Percentiles rank a stretch among this genome's conserved stretches.
phyloP scores from a whole-genome alignment of 2,888 invertebrate genomes.

The Slavum lentiscoides region DNA sequence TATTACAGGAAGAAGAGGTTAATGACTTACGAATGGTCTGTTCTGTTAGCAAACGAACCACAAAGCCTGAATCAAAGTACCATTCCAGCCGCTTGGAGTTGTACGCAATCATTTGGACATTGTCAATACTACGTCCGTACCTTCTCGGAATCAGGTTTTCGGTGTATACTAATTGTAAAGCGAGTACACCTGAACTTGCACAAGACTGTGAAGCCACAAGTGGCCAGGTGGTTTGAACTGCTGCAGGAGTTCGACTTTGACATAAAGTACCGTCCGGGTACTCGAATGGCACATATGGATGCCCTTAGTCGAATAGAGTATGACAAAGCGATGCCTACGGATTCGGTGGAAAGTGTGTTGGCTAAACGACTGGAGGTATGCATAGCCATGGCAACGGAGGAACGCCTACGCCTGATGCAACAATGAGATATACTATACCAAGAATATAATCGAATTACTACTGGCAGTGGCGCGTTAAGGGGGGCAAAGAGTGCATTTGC shows the following conservation, averaged over 20 bases:
- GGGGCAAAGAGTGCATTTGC: no score
- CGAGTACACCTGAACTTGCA: neutral
- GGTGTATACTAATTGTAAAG: neutral
- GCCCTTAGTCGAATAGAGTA: no score
- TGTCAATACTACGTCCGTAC: constrained; percentile 7
- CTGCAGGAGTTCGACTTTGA: constrained; percentile 8
- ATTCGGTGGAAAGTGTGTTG: no score
- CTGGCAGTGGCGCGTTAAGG: no score
- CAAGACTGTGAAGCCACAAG: constrained; percentile 1
- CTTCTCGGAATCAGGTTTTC: neutral
- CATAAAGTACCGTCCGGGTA: neutral
- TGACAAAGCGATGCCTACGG: no score
- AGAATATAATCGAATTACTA: no score
- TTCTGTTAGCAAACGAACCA: constrained; percentile 55
- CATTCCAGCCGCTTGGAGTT: constrained; percentile 57
- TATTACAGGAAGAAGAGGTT: no score
- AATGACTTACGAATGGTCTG: no score
- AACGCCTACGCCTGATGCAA: no score
- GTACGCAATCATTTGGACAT: constrained; percentile 35
- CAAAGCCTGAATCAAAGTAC: constrained; percentile 52
- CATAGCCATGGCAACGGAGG: no score
- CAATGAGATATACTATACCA: no score
- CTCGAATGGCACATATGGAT: neutral
- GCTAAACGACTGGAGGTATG: no score
- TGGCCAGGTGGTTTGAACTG: neutral